Percentiles rank a stretch among this genome's conserved stretches.
phyloP scores from a whole-genome alignment of 2,888 invertebrate genomes.

The Himalopsyche kuldschensis region DNA sequence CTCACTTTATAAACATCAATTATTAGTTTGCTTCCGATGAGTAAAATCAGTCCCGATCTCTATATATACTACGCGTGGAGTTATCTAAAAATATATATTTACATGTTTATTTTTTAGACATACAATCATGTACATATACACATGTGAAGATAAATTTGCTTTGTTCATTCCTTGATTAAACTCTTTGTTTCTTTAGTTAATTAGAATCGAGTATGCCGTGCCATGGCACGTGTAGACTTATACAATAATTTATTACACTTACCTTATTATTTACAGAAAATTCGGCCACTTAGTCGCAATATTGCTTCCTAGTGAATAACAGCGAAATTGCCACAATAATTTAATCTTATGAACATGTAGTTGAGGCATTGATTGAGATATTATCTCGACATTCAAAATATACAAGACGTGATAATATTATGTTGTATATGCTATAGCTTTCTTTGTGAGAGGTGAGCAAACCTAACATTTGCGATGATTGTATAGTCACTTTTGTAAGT shows the following conservation, averaged over 20 bases:
- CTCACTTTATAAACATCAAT: no score
- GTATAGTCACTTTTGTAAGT: no score
- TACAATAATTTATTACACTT: not conserved
- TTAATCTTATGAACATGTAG: not conserved
- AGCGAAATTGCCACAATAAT: not conserved
- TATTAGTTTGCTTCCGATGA: no score
- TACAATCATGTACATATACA: not conserved
- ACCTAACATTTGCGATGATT: no score
- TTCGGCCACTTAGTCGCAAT: not conserved
- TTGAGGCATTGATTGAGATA: not conserved
- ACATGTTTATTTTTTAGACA: not conserved
- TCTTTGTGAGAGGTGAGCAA: not conserved
- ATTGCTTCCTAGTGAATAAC: not conserved
- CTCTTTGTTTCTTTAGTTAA: not conserved
- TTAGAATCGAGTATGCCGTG: not conserved
- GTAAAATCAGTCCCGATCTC: no score
- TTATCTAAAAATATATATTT: no score
- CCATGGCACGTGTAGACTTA: not conserved
- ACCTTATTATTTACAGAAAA: not conserved
- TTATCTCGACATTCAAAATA: not conserved
- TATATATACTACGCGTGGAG: no score
- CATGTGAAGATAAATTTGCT: no score
- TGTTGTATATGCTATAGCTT: not conserved
- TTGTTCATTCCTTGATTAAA: not conserved
- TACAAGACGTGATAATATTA: not conserved